Evolutionary conservation across 2,797 vertebrate genomes (phyloP), one percentile per base, ranked within the genome.

Genomic region (Limosa lapponica): DNA sequence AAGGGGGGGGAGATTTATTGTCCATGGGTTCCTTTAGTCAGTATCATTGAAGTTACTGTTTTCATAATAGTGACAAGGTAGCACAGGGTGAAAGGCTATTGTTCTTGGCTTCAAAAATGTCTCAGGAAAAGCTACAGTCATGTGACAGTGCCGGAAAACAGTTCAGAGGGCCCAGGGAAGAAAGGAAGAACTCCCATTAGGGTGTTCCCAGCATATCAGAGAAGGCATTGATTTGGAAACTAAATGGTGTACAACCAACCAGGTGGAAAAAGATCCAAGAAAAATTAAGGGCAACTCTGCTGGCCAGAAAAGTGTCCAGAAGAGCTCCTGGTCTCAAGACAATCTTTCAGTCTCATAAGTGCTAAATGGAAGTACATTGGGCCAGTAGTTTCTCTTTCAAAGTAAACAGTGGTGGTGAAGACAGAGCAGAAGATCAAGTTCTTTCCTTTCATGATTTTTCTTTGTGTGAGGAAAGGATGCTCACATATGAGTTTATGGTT

Each of bases 401-500:
- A 78, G 10, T 43, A 51, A 75, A 32, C 1, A 54, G 6, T 19
- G 8, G 4, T 72, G 15, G 7, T 82, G 49, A 79, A 81, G 66
- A 69, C 3, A 67, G 8, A 36, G 11, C 5, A 51, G 62, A 80
- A 49, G 7, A 17, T 41, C 7, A 44, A 32, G 25, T 36, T 81
- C 6, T 24, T 77, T 74, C 36, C 6, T 57, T 54, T 87, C 19
- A 7, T 52, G 39, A 1, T 55, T 73, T 62, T 73, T 30, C 1
- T 2, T 0, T 30, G 6, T 36, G 5, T 7, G 3, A 67, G 15
- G 19, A 83, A 75, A 14, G 6, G 13, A 61, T 16, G 2, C 28
- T 3, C 11, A 28, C 5, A 6, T n/a, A 2, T 0, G 3, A n/a
- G 6, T 86, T 92, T 58, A 32, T 58, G 10, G 12, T 70, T 88